Evolutionary conservation across 2,888 invertebrate genomes (phyloP).

Genomic region (Callyntrura sp.): DNA sequence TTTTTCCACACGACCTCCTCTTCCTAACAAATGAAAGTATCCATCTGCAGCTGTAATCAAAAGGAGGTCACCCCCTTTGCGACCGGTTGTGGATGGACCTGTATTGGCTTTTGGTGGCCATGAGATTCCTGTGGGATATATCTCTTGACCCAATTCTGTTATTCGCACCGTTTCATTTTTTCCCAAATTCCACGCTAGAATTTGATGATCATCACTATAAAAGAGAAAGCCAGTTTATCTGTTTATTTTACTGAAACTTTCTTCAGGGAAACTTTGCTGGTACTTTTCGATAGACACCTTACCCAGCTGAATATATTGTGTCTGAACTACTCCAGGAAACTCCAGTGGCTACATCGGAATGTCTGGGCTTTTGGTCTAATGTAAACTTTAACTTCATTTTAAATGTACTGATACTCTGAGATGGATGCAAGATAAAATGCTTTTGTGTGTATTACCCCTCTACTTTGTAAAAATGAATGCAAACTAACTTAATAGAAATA

Average conservation of each 20-base stretch:
- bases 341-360: constrained; percentile 93
- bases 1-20: constrained; percentile 96
- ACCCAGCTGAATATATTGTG: constrained; percentile 97
- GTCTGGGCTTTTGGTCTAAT: constrained; percentile 91
- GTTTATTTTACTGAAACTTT: background rate
- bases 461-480: too few relatives aligned
- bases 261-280: background rate
- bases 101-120: constrained; percentile 90
- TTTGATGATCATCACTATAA: constrained; percentile 95
- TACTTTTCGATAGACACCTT: constrained; percentile 79
- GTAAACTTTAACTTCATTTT: constrained; percentile 94
- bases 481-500: too few relatives aligned
- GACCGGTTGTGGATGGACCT: constrained; percentile 70
- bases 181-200: constrained; percentile 95
- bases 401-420: too few relatives aligned
- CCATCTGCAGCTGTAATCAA: constrained; percentile 82
- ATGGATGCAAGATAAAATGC: too few relatives aligned
- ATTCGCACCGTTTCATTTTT: constrained; percentile 92
- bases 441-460: too few relatives aligned
- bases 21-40: constrained; percentile 93
- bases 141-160: constrained; percentile 92
- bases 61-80: constrained; percentile 82
- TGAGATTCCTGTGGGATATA: constrained; percentile 96
- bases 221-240: background rate
- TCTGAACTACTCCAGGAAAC: constrained; percentile 97